These are phyloP conservation scores for Stenodera caucasica DNA, from an alignment of 2,888 invertebrate genomes.

Conservation along the genomic window DNA sequence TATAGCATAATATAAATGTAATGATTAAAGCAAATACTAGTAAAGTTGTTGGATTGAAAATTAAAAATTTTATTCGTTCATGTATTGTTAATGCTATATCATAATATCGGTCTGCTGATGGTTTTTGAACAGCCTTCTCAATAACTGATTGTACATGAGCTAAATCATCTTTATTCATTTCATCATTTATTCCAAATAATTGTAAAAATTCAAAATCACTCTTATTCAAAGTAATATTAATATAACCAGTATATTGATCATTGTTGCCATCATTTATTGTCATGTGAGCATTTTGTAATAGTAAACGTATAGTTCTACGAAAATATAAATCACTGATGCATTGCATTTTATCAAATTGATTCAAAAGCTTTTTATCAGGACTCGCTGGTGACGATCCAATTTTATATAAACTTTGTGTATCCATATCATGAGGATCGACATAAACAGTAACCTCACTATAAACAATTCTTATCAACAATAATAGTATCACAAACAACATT, in stretches of 20 bases:
- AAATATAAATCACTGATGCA: slow-evolving; percentile 13
- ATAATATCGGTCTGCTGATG: slow-evolving; percentile 14
- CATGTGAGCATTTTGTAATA: slow-evolving; percentile 17
- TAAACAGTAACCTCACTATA: background rate
- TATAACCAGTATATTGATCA: background rate
- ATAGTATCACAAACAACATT: background rate
- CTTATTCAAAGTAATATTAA: slow-evolving; percentile 11
- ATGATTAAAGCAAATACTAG: slow-evolving; percentile 28
- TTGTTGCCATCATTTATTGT: slow-evolving; percentile 5
- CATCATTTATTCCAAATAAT: background rate
- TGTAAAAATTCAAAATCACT: background rate
- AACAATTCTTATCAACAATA: background rate
- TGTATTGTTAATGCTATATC: slow-evolving; percentile 10
- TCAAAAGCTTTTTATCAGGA: background rate
- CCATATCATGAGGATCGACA: slow-evolving; percentile 24
- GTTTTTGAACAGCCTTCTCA: slow-evolving; percentile 19
- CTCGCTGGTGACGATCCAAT: background rate
- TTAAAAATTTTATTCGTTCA: slow-evolving; percentile 14
- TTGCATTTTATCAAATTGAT: background rate
- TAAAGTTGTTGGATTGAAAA: slow-evolving; percentile 19
- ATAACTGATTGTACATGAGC: slow-evolving; percentile 9
- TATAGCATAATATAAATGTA: slow-evolving; percentile 9
- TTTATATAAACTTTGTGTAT: slow-evolving; percentile 10
- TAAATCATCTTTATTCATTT: background rate
- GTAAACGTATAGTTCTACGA: slow-evolving; percentile 13